Conservation (phyloP, 2,797 vertebrate species). For the Peromyscus eremicus region DNA sequence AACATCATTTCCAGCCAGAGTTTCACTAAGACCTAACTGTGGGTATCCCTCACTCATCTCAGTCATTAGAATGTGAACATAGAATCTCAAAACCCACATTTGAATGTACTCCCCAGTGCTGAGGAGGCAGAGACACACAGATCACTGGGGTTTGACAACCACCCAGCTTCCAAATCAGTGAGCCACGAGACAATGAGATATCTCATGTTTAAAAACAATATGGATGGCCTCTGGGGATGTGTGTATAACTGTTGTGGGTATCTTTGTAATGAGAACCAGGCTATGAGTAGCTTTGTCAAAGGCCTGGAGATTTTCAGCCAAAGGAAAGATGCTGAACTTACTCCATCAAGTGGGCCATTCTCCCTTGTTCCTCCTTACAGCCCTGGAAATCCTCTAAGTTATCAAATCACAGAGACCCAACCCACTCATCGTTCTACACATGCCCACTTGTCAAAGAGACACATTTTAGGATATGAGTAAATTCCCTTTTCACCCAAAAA, state of each 20-base stretch:
- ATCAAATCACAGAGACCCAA: neutral
- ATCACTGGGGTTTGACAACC: neutral
- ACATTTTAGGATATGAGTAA: neutral
- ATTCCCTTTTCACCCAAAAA: neutral
- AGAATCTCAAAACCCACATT: neutral
- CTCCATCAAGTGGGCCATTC: neutral
- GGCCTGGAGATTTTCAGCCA: neutral
- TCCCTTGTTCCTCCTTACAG: neutral
- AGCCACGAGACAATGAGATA: neutral
- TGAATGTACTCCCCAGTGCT: neutral
- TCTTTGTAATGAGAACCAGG: neutral
- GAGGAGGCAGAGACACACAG: too few relatives aligned
- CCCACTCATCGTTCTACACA: too few relatives aligned
- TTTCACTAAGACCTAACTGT: neutral
- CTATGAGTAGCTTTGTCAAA: neutral
- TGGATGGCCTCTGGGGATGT: neutral
- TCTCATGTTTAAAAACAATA: neutral
- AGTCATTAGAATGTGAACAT: neutral
- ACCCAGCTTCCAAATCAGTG: neutral
- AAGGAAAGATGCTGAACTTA: rapidly evolving
- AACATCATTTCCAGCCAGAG: neutral
- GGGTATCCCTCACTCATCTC: neutral
- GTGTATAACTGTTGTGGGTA: too few relatives aligned
- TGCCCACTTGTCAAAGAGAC: neutral
- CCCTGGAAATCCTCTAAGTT: neutral